Percentiles rank a stretch among this genome's conserved stretches.
phyloP scores from a whole-genome alignment of 2,113 vertebrate genomes.

The Eurystomus gularis region DNA sequence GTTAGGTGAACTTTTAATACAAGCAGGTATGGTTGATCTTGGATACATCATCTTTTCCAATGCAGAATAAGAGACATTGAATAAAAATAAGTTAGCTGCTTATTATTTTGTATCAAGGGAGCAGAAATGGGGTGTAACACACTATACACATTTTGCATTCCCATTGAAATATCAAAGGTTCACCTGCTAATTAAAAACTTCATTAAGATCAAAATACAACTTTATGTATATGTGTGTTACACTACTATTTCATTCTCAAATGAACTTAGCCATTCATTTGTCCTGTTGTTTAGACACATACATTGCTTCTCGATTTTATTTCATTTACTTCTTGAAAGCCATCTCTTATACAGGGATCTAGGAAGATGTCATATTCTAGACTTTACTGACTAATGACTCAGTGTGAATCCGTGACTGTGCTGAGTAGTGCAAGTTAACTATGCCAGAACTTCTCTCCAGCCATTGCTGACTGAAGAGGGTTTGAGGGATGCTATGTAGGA shows the following conservation, averaged over 20 bases:
- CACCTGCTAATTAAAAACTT: not conserved
- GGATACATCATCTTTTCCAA: not conserved
- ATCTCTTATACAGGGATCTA: not conserved
- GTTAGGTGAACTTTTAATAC: not conserved
- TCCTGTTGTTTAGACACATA: accelerated
- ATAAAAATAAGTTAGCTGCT: not conserved
- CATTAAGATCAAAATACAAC: not conserved
- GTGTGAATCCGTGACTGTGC: not conserved
- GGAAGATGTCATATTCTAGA: not conserved
- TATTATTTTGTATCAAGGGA: not conserved
- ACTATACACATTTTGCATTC: not conserved
- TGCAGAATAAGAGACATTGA: not conserved
- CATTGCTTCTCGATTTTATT: not conserved
- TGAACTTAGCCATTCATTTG: not conserved
- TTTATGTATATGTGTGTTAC: too few relatives aligned
- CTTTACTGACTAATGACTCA: not conserved
- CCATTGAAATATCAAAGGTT: not conserved
- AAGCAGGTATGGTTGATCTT: not conserved
- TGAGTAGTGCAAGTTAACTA: not conserved
- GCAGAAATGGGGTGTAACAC: not conserved
- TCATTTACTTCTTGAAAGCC: not conserved
- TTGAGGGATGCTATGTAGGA: not conserved
- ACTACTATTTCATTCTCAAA: not conserved
- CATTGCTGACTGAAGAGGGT: not conserved
- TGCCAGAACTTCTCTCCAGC: not conserved